These are phyloP conservation scores for Cosmia pyralina DNA, from an alignment of 2,888 invertebrate genomes.

Conservation along the genomic window DNA sequence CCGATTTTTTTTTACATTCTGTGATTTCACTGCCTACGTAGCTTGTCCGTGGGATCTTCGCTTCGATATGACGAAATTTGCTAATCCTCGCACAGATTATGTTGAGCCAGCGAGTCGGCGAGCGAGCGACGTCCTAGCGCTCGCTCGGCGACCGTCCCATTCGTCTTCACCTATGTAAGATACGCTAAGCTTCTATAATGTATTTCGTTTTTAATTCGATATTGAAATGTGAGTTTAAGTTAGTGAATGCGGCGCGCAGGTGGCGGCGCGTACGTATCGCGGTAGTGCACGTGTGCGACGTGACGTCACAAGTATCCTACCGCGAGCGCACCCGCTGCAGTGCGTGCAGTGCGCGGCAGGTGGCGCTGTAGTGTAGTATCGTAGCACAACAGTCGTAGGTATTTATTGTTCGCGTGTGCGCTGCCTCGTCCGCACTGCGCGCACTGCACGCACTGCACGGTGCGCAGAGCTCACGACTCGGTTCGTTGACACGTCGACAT, in stretches of 20 bases:
- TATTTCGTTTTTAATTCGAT: slow-evolving; percentile 54
- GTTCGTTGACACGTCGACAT: too few species aligned
- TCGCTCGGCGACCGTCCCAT: slow-evolving; percentile 33
- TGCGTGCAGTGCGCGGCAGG: not conserved
- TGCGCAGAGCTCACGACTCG: not conserved
- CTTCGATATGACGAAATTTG: slow-evolving; percentile 46
- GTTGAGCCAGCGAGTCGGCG: slow-evolving; percentile 11
- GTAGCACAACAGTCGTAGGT: slow-evolving; percentile 9
- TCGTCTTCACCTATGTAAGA: slow-evolving; percentile 59
- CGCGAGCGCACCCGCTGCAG: too few species aligned
- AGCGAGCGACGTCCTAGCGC: slow-evolving; percentile 39
- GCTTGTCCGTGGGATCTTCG: slow-evolving; percentile 41
- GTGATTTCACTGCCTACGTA: slow-evolving; percentile 47
- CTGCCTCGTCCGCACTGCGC: slow-evolving; percentile 1
- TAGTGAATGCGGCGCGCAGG: slow-evolving; percentile 36
- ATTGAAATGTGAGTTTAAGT: slow-evolving; percentile 58
- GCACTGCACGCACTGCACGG: not conserved
- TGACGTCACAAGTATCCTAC: too few species aligned
- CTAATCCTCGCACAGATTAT: slow-evolving; percentile 43
- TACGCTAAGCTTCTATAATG: slow-evolving; percentile 61
- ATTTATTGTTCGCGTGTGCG: slow-evolving; percentile 10
- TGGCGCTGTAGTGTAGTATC: slow-evolving; percentile 5
- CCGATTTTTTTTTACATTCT: slow-evolving; percentile 33
- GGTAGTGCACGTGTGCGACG: not conserved
- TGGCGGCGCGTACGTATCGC: not conserved